These are phyloP conservation scores for Epinotia brunnichana DNA, from an alignment of 2,888 invertebrate genomes.

Conservation along the genomic window DNA sequence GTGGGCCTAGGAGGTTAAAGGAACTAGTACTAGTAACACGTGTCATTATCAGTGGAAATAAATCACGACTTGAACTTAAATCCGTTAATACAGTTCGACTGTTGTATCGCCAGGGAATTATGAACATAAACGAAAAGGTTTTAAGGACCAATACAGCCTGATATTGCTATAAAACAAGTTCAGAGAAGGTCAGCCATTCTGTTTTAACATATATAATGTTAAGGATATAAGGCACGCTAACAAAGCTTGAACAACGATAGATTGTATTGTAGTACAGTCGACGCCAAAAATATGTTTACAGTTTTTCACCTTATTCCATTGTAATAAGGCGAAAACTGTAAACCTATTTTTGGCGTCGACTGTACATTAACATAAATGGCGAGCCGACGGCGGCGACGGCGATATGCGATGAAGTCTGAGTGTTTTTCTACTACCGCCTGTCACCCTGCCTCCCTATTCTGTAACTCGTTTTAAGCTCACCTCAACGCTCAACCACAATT, in stretches of 20 bases:
- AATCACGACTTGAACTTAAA: constrained; percentile 18
- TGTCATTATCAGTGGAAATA: constrained; percentile 13
- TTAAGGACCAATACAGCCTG: not conserved
- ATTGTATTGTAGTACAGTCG: not conserved
- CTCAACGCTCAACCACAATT: too few relatives aligned
- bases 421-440: too few relatives aligned
- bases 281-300: too few relatives aligned
- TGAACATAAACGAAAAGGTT: not conserved
- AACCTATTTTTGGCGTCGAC: too few relatives aligned
- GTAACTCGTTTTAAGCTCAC: too few relatives aligned
- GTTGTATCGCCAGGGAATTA: not conserved
- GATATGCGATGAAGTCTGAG: too few relatives aligned
- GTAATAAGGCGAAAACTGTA: too few relatives aligned
- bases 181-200: constrained; percentile 7
- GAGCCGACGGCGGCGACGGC: too few relatives aligned
- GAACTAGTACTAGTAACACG: constrained; percentile 3
- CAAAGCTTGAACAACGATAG: not conserved
- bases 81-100: constrained; percentile 12
- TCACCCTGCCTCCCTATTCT: too few relatives aligned
- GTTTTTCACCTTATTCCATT: too few relatives aligned
- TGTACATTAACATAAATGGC: too few relatives aligned
- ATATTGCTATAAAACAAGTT: constrained; percentile 4
- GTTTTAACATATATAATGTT: not conserved
- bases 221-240: not conserved
- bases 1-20: not conserved